Base-by-base conservation (phyloP, 1,140 invertebrate species). In the Rhizoglyphus robini region DNA sequence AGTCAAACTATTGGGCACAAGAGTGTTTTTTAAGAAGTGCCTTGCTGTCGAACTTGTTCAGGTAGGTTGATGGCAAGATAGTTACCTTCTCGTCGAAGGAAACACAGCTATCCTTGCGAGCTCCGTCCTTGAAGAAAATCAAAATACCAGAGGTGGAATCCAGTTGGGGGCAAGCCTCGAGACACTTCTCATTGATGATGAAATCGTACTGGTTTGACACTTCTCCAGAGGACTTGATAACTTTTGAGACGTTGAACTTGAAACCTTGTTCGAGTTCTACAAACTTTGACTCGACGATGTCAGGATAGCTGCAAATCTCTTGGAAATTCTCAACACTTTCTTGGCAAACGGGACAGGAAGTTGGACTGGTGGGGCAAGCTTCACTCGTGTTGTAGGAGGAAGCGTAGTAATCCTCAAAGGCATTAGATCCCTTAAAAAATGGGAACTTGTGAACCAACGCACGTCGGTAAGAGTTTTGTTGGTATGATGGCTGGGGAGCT, bases 21-120 rank as follows among this genome's bases (percentile, higher is more conserved):
- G 15, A n/a, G 29, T 46, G 32, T 46, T 60, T 60, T 27, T 60
- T 60, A 13, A 60, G 30, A 3, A 46, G 11, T 34, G 58, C 27
- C 27, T 60, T 60, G 1, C 3, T 13, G 29, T 60, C 58, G 15
- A 60, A 60, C n/a, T 27, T 13, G 29, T 60, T 60, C 58, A 60
- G 31, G 58, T 60, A 60, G 15, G 58, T 60, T 2, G 58, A 60
- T 34, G 58, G 58, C 23, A 60, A 29, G 29, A 60, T 32, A 20
- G 36, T 13, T 11, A 46, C 25, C 15, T 60, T 46, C 2, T 34
- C 32, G 27, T 60, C 30, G 30, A 60, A 60, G 8, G 27, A 18
- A 32, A 60, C 31, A 27, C 58, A 60, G 15, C 23, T 2, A 46
- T 46, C 58, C 27, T 13, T 34, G 15, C 11, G 48, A 41, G 36